phyloP scores from a whole-genome alignment of 2,888 invertebrate species.

The Philopedon plagiatum region DNA sequence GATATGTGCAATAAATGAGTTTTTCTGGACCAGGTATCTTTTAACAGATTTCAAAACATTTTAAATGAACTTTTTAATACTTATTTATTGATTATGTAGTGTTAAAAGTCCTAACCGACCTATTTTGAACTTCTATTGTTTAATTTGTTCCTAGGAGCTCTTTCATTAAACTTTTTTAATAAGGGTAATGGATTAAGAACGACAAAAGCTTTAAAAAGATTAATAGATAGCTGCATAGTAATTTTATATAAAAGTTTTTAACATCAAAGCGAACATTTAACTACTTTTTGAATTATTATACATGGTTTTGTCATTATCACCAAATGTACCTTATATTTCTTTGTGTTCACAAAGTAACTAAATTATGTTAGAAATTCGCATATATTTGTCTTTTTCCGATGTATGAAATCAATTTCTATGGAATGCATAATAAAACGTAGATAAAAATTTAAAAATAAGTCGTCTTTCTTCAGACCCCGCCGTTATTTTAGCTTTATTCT shows the following conservation, averaged over 20 bases:
- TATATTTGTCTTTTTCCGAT: background rate
- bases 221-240: background rate
- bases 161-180: constrained; percentile 7
- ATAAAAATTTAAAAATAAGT: background rate
- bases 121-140: background rate
- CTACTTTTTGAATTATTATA: background rate
- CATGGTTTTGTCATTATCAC: too few species aligned
- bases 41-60: too few species aligned
- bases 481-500: background rate
- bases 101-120: background rate
- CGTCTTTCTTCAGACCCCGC: background rate
- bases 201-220: constrained; percentile 4
- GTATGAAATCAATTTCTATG: background rate
- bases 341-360: too few species aligned
- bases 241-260: background rate
- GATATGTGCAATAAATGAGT: too few species aligned
- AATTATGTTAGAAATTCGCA: too few species aligned
- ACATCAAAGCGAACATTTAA: background rate
- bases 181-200: constrained; percentile 5
- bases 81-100: background rate
- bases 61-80: too few species aligned
- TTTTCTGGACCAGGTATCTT: too few species aligned
- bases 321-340: too few species aligned
- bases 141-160: background rate
- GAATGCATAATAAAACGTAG: background rate